Evolutionary conservation across 2,888 invertebrate genomes (phyloP).

Genomic region (Sclerodermus sp.): DNA sequence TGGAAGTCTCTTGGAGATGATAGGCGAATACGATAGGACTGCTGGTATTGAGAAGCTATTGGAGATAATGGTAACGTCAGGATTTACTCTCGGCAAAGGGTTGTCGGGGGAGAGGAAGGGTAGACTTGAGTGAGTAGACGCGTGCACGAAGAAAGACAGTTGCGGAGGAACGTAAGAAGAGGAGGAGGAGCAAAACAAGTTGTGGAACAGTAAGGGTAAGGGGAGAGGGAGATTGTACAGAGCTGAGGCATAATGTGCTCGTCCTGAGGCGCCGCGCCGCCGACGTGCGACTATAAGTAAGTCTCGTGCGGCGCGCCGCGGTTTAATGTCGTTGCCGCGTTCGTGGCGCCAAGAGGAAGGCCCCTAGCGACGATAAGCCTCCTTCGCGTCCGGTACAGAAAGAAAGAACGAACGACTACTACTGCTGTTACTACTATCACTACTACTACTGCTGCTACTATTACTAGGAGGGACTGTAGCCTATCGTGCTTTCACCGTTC

Average conservation of each 20-base stretch:
- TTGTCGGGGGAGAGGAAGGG: neutral
- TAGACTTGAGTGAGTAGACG: slow-evolving; percentile 9
- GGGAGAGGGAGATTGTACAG: slow-evolving; percentile 10
- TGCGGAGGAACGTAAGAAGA: no score
- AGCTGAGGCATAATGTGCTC: neutral
- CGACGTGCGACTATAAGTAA: slow-evolving; percentile 51
- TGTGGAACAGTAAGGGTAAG: slow-evolving; percentile 9
- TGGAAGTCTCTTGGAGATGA: no score
- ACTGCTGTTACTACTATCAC: no score
- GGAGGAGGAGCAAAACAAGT: slow-evolving; percentile 2
- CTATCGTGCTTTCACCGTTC: no score
- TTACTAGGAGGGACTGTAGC: no score
- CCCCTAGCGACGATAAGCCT: slow-evolving; percentile 38
- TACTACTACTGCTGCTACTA: no score
- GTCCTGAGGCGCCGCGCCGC: slow-evolving; percentile 35
- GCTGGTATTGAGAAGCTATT: no score
- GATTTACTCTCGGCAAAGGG: neutral
- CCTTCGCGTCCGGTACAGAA: slow-evolving; percentile 8
- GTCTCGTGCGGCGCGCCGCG: slow-evolving; percentile 50
- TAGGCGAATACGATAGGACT: no score
- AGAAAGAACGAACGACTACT: no score
- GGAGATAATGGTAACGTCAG: no score
- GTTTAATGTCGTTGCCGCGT: slow-evolving; percentile 54
- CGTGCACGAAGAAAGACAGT: slow-evolving; percentile 3
- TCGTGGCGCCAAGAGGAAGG: slow-evolving; percentile 55